Conservation (phyloP, 2,113 vertebrate species). For the Tiliqua scincoides region DNA sequence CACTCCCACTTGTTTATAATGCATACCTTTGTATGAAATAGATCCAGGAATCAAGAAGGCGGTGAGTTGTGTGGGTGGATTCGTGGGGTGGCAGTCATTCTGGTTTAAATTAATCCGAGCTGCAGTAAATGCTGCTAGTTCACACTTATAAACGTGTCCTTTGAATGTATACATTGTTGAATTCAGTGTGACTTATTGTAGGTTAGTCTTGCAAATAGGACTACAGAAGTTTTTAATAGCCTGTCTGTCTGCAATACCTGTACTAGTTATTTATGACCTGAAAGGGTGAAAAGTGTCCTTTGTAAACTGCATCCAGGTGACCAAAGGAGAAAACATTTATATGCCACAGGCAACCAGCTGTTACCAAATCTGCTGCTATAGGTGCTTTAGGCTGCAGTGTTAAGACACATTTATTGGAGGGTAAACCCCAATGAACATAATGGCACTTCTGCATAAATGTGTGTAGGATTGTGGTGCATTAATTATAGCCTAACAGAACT, state of each 20-base stretch:
- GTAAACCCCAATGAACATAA: not conserved
- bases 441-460: not conserved
- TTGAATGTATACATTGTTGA: not conserved
- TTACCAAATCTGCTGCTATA: not conserved
- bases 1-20: not conserved
- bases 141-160: not conserved
- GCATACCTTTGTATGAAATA: not conserved
- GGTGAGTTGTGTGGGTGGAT: not conserved
- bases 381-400: not conserved
- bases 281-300: not conserved
- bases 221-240: not conserved
- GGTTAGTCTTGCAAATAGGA: not conserved
- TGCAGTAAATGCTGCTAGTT: not conserved
- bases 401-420: not conserved
- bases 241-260: not conserved
- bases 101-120: not conserved
- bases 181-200: not conserved
- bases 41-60: not conserved
- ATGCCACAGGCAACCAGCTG: not conserved
- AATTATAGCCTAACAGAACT: no score
- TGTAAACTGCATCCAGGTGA: not conserved
- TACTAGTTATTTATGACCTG: not conserved
- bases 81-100: not conserved
- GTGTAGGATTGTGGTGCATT: no score
- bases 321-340: not conserved